Evolutionary conservation across 2,113 vertebrate genomes (phyloP).

Genomic region (Hemicordylus capensis): DNA sequence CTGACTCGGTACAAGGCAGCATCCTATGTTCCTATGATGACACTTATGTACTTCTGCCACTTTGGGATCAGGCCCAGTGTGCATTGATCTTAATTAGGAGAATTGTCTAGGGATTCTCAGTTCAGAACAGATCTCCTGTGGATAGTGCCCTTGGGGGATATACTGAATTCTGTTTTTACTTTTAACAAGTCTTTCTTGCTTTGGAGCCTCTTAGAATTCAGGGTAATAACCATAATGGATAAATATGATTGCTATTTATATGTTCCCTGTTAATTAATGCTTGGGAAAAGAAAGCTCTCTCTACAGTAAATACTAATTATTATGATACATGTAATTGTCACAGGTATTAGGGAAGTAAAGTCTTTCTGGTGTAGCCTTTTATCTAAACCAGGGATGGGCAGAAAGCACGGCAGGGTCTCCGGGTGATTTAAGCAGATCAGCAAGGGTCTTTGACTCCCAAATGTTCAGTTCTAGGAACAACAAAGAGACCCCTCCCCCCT

Average conservation of each 20-base stretch:
- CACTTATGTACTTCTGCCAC: background rate
- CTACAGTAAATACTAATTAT: constrained; percentile 1
- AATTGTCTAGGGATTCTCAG: background rate
- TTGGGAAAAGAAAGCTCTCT: background rate
- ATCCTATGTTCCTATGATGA: background rate
- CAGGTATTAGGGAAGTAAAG: background rate
- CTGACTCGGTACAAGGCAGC: no score
- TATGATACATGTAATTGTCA: background rate
- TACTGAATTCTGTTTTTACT: background rate
- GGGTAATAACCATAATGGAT: background rate
- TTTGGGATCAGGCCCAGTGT: background rate
- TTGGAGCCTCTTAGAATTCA: background rate
- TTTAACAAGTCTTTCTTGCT: background rate
- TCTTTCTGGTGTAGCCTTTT: background rate
- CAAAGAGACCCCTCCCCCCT: no score
- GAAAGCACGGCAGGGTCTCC: no score
- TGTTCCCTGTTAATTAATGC: constrained; percentile 4
- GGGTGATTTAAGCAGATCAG: no score
- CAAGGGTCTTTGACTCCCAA: no score
- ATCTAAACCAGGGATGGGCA: no score
- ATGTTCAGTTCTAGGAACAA: no score
- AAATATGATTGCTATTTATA: background rate
- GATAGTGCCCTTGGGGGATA: background rate
- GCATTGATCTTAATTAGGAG: background rate
- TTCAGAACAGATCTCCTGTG: background rate